phyloP scores from a whole-genome alignment of 2,113 vertebrate genomes.

The Hyperopisus bebe region DNA sequence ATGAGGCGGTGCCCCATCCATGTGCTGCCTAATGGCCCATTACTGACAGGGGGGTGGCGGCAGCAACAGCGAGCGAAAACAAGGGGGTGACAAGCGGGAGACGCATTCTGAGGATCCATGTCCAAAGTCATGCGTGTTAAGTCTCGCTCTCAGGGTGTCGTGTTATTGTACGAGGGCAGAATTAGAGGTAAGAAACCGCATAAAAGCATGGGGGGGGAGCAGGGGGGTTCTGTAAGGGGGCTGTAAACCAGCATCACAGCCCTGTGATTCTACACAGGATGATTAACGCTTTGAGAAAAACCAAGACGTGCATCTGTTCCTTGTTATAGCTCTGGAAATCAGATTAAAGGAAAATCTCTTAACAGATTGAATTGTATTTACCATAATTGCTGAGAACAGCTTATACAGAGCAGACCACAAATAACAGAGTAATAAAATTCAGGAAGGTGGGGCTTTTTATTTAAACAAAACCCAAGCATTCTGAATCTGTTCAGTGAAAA shows the following conservation, averaged over 20 bases:
- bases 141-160: background rate
- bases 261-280: constrained; percentile 50
- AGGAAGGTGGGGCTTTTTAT: constrained; percentile 33
- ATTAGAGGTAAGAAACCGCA: constrained; percentile 44
- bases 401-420: constrained; percentile 63
- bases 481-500: constrained; percentile 49
- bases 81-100: constrained; percentile 15
- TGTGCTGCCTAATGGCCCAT: constrained; percentile 37
- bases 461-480: constrained; percentile 42
- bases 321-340: constrained; percentile 55
- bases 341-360: constrained; percentile 57
- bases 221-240: constrained; percentile 42
- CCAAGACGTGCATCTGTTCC: constrained; percentile 58
- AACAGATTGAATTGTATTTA: constrained; percentile 63
- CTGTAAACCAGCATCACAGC: constrained; percentile 47
- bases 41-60: constrained; percentile 44
- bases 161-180: constrained; percentile 32
- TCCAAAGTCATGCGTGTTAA: constrained; percentile 34
- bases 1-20: constrained; percentile 36
- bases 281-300: constrained; percentile 48
- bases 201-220: constrained; percentile 29
- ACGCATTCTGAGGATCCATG: constrained; percentile 2
- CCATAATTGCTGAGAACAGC: constrained; percentile 67
- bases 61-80: constrained; percentile 36
- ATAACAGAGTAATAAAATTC: constrained; percentile 54